Percentiles rank a stretch among this genome's conserved stretches.
Evolutionary conservation across 1,140 invertebrate species (phyloP).

Genomic region (Aphis craccivora): DNA sequence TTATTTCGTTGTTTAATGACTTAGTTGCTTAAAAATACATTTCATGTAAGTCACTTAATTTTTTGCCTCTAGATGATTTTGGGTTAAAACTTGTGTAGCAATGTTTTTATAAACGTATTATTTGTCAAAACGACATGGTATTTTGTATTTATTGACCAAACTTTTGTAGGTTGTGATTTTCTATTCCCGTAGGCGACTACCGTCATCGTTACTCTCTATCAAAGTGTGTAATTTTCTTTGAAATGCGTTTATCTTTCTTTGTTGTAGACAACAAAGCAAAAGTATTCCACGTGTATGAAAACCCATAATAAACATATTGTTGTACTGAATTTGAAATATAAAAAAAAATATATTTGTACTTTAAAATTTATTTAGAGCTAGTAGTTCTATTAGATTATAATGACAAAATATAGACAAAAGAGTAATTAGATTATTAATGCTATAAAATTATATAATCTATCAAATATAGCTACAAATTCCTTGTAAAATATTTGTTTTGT

Average conservation of each 20-base stretch:
- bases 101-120: background rate
- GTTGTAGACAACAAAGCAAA: slow-evolving; percentile 28
- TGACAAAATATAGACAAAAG: no score
- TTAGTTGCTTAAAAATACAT: slow-evolving; percentile 1
- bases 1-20: background rate
- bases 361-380: background rate
- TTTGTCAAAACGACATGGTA: slow-evolving; percentile 31
- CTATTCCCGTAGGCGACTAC: slow-evolving; percentile 15
- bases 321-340: no score
- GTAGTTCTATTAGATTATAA: background rate
- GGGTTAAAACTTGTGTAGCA: background rate
- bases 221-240: slow-evolving; percentile 42
- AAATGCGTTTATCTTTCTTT: background rate
- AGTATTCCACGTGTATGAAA: background rate
- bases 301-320: background rate
- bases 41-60: background rate
- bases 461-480: background rate
- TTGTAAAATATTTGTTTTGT: background rate
- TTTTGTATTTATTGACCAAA: slow-evolving; percentile 47
- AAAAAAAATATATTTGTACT: background rate
- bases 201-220: background rate
- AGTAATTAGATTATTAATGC: background rate
- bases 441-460: background rate
- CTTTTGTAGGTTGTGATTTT: slow-evolving; percentile 48
- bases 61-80: background rate